These are phyloP conservation scores for Siphamia tubifer DNA, from an alignment of 2,113 vertebrate species.

Conservation along the genomic window DNA sequence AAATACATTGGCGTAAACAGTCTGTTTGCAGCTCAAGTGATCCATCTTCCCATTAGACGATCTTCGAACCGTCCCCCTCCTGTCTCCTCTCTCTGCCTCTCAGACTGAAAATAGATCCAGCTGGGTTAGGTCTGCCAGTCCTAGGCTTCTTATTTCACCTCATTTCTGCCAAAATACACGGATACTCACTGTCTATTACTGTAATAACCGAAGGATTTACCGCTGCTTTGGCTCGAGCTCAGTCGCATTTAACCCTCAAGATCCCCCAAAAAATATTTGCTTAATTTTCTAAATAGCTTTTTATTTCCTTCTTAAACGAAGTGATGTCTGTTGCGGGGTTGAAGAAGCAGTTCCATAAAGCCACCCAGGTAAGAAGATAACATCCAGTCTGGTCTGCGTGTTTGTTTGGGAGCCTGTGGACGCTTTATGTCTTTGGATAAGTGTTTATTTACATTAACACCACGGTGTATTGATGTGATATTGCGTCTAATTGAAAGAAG, in stretches of 20 bases:
- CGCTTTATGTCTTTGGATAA: neutral
- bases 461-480: too few relatives aligned
- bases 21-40: too few relatives aligned
- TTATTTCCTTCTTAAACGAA: neutral
- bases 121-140: conserved; percentile 36
- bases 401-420: neutral
- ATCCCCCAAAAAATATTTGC: neutral
- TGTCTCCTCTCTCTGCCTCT: neutral
- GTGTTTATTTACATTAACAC: neutral
- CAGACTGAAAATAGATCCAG: conserved; percentile 41
- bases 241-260: too few relatives aligned
- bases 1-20: too few relatives aligned
- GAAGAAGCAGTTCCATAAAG: conserved; percentile 87
- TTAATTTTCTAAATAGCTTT: neutral
- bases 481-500: too few relatives aligned
- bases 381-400: too few relatives aligned
- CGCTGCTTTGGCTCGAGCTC: neutral
- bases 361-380: conserved; percentile 80
- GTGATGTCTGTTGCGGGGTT: conserved; percentile 85
- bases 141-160: neutral
- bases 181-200: neutral
- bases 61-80: conserved; percentile 13
- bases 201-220: conserved; percentile 20
- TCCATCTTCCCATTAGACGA: conserved; percentile 5
- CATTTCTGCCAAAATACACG: neutral